Base-by-base conservation (phyloP, 2,113 vertebrate species). In the Forbesichthys agassizii region DNA sequence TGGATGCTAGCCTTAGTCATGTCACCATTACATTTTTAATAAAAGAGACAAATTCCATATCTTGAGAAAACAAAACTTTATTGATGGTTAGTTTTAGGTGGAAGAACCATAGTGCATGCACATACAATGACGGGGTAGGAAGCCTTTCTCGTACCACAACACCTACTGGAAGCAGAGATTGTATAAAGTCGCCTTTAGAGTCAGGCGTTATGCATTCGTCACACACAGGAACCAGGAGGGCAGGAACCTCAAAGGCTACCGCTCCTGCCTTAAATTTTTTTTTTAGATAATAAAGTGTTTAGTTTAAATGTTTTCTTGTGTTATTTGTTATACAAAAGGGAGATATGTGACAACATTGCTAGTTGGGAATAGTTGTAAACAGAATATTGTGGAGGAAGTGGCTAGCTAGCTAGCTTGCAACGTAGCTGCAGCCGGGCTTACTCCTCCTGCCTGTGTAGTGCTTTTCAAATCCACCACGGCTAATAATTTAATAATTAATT, bases 41-140 rank as follows among this genome's bases (percentile, higher is more conserved):
- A 6, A 90, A 84, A 93, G 51, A 86, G 85, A 88, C 11, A 81
- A 89, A 93, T 92, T 77, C 77, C 73, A 80, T 85, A 86, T 95
- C 85, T 95, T 92, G 94, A 95, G 95, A 96, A 85, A 86, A 83
- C 58, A 73, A 81, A 94, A 96, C 93, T 98, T 98, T 98, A 98
- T 98, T 96, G 93, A 96, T 98, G 95, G 93, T 96, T 96, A 95
- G 93, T 94, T 93, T 93, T 95, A 94, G 94, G 96, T 94, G 93
- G 93, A 94, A 81, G 87, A 87, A 87, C 95, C 94, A 95, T 95
- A 95, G 89, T 93, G 94, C 96, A 98, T 98, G 96, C 96, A 96
- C 94, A 94, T 94, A 95, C 92, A 94, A 95, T 96, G 95, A 96
- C 92, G 92, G 94, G 94, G 94, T 74, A 95, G 94, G 95, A 95